Conservation (phyloP, 2,888 invertebrate genomes). For the Nephrotoma guestfalica region DNA sequence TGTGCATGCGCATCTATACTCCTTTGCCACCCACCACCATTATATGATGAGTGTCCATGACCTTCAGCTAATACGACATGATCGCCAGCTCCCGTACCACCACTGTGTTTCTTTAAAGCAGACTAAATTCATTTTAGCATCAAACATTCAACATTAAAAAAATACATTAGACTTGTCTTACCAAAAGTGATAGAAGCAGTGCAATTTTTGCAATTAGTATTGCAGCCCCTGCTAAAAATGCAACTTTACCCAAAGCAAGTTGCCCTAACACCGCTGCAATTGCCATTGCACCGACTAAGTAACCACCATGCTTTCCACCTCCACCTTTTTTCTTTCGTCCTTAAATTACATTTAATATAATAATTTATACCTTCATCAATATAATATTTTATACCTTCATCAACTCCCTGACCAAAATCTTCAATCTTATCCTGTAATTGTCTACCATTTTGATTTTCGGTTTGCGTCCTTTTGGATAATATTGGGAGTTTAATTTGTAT, state of each 20-base stretch:
- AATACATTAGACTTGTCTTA: constrained; percentile 17
- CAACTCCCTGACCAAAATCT: background rate
- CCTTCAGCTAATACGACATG: constrained; percentile 36
- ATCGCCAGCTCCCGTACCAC: constrained; percentile 33
- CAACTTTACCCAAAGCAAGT: constrained; percentile 51
- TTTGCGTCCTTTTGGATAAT: background rate
- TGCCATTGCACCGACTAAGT: constrained; percentile 43
- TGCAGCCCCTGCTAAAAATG: constrained; percentile 50
- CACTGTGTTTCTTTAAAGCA: constrained; percentile 38
- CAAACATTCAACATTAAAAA: background rate
- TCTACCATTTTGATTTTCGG: background rate
- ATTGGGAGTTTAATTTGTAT: constrained; percentile 25
- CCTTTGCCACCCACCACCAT: constrained; percentile 32
- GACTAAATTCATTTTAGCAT: background rate
- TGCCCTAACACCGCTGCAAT: constrained; percentile 48
- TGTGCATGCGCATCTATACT: constrained; percentile 21
- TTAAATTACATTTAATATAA: background rate
- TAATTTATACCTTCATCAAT: background rate
- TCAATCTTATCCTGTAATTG: background rate
- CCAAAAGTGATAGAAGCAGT: constrained; percentile 41
- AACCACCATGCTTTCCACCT: constrained; percentile 24
- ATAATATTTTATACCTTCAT: too few relatives aligned
- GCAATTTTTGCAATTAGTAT: constrained; percentile 51
- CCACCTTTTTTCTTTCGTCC: constrained; percentile 32
- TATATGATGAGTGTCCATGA: constrained; percentile 20